Evolutionary conservation across 2,797 vertebrate species (phyloP), one percentile per base, ranked within the genome.

Genomic region (Cirrhinus molitorella): DNA sequence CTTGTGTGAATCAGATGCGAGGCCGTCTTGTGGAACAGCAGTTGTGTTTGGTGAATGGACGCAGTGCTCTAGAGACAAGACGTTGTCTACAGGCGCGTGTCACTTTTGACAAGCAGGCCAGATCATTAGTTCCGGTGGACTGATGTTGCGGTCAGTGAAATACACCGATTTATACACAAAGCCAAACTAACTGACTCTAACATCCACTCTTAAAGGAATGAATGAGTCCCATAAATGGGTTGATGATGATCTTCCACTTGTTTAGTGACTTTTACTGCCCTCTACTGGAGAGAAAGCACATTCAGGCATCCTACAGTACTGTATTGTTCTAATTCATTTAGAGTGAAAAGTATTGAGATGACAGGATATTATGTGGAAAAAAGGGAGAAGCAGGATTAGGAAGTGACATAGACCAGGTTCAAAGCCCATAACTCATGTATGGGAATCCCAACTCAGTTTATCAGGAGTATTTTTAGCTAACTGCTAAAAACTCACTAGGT

Each of bases 201-300:
- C 14, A 43, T 55, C 21, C 47, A 77, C 19, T 70, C 31, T 57
- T 65, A 81, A n/a, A 68, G 21, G 49, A 51, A 25, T 77, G 10
- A 57, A 61, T n/a, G 3, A 49, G 57, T 57, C 9, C 45, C 3
- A 34, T 67, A 12, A 68, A 77, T 47, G 23, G 37, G 17, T 77
- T 19, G 47, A 70, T 25, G 49, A 17, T 40, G 47, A 17, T 49
- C 6, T 70, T 66, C 57, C 28, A 66, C 65, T 49, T 47, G 37
- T 66, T 83, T 77, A 53, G 49, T 83, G 77, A 83, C 51, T 75
- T 63, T 80, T 85, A 87, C 84, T 88, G 89, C 90, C 91, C 87
- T 89, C 92, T 88, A 4, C 81, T 92, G 93, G 92, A 80, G 53
- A 68, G 0, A 79, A 25, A 67, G 25, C 47, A 55, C 40, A 80